Conservation (phyloP, 2,888 invertebrate genomes). For the Calliopum simillimum region DNA sequence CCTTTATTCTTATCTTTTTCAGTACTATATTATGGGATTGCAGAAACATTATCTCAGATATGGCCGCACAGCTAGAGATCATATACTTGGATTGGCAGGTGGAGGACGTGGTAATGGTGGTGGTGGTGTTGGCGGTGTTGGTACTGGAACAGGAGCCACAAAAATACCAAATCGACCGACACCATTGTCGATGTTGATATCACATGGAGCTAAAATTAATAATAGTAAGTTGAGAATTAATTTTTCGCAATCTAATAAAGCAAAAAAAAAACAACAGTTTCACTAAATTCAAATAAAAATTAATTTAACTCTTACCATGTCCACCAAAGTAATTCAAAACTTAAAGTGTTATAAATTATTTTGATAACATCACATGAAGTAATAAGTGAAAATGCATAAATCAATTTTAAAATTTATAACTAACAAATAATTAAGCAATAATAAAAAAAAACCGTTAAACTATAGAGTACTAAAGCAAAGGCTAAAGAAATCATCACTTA, state of each 20-base stretch:
- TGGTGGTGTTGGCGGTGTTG: slow-evolving; percentile 25
- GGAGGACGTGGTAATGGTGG: slow-evolving; percentile 38
- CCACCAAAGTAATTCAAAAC: slow-evolving; percentile 26
- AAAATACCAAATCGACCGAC: slow-evolving; percentile 67
- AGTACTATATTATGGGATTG: slow-evolving; percentile 72
- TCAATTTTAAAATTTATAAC: no score
- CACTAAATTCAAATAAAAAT: not conserved
- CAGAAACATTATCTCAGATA: slow-evolving; percentile 84
- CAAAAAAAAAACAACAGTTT: slow-evolving; percentile 2
- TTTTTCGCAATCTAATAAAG: not conserved
- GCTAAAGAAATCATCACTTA: no score
- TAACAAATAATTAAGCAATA: no score
- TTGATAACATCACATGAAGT: no score
- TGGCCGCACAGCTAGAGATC: slow-evolving; percentile 78
- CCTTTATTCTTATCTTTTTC: slow-evolving; percentile 41
- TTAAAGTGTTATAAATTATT: not conserved
- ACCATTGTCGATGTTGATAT: slow-evolving; percentile 84
- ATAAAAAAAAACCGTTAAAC: no score
- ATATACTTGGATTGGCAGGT: slow-evolving; percentile 74
- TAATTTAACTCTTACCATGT: slow-evolving; percentile 26
- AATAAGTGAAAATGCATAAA: no score
- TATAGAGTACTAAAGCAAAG: no score
- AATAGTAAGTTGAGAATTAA: slow-evolving; percentile 75
- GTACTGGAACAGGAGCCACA: slow-evolving; percentile 41
- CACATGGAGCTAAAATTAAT: slow-evolving; percentile 80